A percentile compares a stretch with the other conserved stretches of the same genome.
phyloP scores from a whole-genome alignment of 2,888 invertebrate species.

The Mylabris sibirica region DNA sequence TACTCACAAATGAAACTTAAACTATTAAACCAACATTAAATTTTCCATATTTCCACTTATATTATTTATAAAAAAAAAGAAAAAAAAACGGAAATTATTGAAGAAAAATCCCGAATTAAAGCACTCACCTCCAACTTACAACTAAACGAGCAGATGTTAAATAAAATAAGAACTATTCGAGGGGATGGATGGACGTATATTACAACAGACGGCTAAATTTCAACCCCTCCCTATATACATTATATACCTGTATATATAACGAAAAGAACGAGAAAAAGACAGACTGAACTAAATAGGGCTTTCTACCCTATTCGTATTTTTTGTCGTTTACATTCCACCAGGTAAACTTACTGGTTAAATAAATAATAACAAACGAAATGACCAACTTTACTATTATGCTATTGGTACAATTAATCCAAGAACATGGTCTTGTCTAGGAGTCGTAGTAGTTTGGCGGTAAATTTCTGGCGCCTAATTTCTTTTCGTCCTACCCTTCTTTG shows the following conservation, averaged over 20 bases:
- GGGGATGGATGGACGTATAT: slow-evolving; percentile 30
- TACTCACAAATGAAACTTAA: background rate
- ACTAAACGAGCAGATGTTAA: slow-evolving; percentile 49
- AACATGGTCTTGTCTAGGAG: slow-evolving; percentile 11
- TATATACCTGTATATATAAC: background rate
- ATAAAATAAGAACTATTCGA: slow-evolving; percentile 51
- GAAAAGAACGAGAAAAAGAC: background rate
- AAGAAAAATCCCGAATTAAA: background rate
- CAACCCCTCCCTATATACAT: slow-evolving; percentile 29
- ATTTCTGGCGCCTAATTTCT: slow-evolving; percentile 8
- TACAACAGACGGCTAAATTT: slow-evolving; percentile 28
- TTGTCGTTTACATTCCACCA: slow-evolving; percentile 15
- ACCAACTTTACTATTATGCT: slow-evolving; percentile 17
- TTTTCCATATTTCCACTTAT: background rate
- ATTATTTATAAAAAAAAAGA: background rate
- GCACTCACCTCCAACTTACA: slow-evolving; percentile 40
- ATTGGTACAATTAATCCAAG: background rate
- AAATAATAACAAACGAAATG: slow-evolving; percentile 26
- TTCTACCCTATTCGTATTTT: slow-evolving; percentile 27
- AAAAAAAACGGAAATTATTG: background rate
- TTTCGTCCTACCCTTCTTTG: background rate
- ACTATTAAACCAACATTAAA: background rate
- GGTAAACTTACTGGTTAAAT: slow-evolving; percentile 23
- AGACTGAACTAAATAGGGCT: slow-evolving; percentile 18
- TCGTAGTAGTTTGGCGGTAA: slow-evolving; percentile 25